Evolutionary conservation across 37 sponge, comb jelly and placozoan species (phyloP), one percentile per base, ranked within the genome.

Genomic region (Spongilla lacustris): DNA sequence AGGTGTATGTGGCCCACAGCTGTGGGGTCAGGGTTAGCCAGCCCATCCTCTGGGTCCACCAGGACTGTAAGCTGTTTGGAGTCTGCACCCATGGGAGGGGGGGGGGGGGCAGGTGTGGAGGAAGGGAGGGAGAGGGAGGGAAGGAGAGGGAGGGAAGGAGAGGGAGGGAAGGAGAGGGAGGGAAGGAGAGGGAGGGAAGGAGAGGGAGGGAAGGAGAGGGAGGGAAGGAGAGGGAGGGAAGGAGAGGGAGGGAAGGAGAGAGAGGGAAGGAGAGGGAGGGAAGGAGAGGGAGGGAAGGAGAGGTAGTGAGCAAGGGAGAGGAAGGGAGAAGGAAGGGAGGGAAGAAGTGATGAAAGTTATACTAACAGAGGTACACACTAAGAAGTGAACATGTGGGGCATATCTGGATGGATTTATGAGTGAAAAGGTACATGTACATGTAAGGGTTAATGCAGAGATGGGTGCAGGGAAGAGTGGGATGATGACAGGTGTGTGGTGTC

Each of bases 1-100:
- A 90, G 68, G 33, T 73, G 29, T 9, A 85, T 35, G n/a, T 37
- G 36, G 0, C 86, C 86, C 0, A 90, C 36, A 26, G 77, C 82
- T n/a, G 73, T 50, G 25, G 38, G 33, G 36, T 70, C 24, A 0
- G 25, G 67, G 32, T 50, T 1, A 5, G 13, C 76, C 13, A 30
- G 23, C 0, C 38, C 75, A 22, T 80, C 49, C 76, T 4, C 27
- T 29, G 19, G 68, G 58, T 75, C 66, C 35, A 75, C 68, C 21
- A 50, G 10, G 27, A 87, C 27, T 28, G 41, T 13, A 17, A 87
- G 79, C 72, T 80, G 75, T 71, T 35, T 41, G 30, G 31, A 80
- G 17, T 87, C 87, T 87, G 36, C 4, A 41, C 23, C 75, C 10
- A 29, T 17, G 76, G 13, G 77, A 49, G 6, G 76, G 30, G 69